These are phyloP conservation scores for Egretta garzetta DNA, from an alignment of 2,113 vertebrate species.

Conservation along the genomic window DNA sequence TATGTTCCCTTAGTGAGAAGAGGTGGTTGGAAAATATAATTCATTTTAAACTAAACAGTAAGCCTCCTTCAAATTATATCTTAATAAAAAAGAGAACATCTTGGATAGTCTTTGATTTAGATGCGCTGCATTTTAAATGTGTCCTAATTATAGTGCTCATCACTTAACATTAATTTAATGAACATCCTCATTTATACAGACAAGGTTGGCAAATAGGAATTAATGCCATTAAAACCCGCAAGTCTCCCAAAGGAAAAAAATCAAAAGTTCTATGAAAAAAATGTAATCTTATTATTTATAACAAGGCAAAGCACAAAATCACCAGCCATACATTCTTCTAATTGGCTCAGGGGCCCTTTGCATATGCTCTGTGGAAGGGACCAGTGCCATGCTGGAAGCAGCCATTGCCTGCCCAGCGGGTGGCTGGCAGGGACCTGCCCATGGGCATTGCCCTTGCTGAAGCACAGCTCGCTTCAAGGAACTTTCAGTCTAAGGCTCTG, in stretches of 20 bases:
- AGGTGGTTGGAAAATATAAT: not conserved
- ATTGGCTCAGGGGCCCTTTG: not conserved
- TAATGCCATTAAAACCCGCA: slow-evolving; percentile 35
- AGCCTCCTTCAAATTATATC: slow-evolving; percentile 28
- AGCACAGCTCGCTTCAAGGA: not conserved
- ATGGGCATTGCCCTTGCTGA: rapidly evolving
- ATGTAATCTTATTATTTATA: slow-evolving; percentile 22
- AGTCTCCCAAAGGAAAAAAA: slow-evolving; percentile 34
- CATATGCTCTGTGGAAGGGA: not conserved
- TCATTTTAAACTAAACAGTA: not conserved
- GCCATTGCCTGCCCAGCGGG: rapidly evolving
- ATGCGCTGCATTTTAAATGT: slow-evolving; percentile 48
- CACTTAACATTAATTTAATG: slow-evolving; percentile 61
- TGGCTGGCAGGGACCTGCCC: not conserved
- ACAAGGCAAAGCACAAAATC: not conserved
- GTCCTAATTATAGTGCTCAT: slow-evolving; percentile 66
- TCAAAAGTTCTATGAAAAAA: slow-evolving; percentile 39
- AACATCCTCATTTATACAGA: slow-evolving; percentile 63
- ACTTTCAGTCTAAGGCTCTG: not conserved
- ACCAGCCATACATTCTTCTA: not conserved
- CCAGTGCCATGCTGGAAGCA: not conserved
- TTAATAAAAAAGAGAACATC: slow-evolving; percentile 59
- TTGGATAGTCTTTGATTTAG: slow-evolving; percentile 61
- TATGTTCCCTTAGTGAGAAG: not conserved
- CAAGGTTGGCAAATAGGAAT: slow-evolving; percentile 64